Conservation (phyloP, 2,797 vertebrate genomes). For the Spheniscus humboldti region DNA sequence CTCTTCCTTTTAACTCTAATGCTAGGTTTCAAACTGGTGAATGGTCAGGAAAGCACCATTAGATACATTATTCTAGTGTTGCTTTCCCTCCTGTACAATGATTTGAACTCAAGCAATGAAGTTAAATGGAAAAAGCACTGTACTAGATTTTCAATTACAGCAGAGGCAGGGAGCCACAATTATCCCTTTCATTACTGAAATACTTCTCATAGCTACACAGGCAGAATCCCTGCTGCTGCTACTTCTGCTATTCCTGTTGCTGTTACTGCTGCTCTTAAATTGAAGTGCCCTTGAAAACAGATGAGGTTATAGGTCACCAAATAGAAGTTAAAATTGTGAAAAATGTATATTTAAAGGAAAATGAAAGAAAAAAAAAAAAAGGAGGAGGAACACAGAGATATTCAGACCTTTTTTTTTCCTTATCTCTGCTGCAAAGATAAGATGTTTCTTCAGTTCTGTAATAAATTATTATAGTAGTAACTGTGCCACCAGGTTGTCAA, state of each 20-base stretch:
- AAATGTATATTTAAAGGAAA: constrained; percentile 14
- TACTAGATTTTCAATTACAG: constrained; percentile 72
- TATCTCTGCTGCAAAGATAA: not conserved
- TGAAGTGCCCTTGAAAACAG: constrained; percentile 58
- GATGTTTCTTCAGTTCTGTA: not conserved
- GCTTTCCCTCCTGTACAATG: constrained; percentile 37
- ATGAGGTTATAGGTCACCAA: constrained; percentile 48
- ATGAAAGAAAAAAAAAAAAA: not conserved
- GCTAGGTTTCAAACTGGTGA: constrained; percentile 57
- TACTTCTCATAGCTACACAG: constrained; percentile 43
- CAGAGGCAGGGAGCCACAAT: constrained; percentile 68
- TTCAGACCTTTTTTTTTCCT: not conserved
- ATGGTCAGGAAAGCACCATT: constrained; percentile 51
- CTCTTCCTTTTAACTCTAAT: constrained; percentile 65
- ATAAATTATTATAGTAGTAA: not conserved
- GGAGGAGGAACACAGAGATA: not conserved
- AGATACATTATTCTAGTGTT: constrained; percentile 43
- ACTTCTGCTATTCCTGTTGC: constrained; percentile 34
- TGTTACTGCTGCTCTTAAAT: constrained; percentile 40
- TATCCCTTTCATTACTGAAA: constrained; percentile 66
- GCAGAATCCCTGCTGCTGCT: constrained; percentile 49
- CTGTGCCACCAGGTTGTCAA: not conserved
- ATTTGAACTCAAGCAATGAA: constrained; percentile 70
- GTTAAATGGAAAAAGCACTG: constrained; percentile 67
- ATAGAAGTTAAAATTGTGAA: constrained; percentile 13